Conservation (phyloP, 2,888 invertebrate species). For the Apodemia duryi region DNA sequence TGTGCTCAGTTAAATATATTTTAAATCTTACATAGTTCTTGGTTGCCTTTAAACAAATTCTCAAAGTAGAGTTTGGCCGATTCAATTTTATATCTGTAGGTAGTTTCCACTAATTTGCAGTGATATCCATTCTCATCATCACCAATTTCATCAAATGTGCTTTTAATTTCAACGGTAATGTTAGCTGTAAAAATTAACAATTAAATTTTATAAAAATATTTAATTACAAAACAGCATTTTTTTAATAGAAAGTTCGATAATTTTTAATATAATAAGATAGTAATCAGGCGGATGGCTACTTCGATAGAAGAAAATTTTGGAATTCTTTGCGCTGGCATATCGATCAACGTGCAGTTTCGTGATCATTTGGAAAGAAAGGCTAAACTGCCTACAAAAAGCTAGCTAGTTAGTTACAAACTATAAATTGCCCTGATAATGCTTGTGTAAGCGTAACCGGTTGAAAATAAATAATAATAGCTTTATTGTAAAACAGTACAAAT, state of each 20-base stretch:
- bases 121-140: not conserved
- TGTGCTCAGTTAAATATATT: not conserved
- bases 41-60: not conserved
- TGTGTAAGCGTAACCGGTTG: no score
- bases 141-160: not conserved
- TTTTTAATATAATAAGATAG: no score
- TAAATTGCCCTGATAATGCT: no score
- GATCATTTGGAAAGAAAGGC: no score
- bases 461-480: no score
- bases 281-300: no score
- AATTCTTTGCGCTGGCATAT: no score
- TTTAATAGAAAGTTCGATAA: not conserved
- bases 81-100: not conserved
- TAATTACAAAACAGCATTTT: not conserved
- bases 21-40: slow-evolving; percentile 3
- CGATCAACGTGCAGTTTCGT: no score
- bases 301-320: no score
- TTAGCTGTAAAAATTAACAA: not conserved
- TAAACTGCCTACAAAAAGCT: no score
- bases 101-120: not conserved
- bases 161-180: not conserved
- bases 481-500: no score
- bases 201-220: not conserved
- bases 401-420: no score
- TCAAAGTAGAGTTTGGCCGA: not conserved